Evolutionary conservation across 1,140 invertebrate genomes (phyloP), one percentile per base, ranked within the genome.

Genomic region (Conus betulinus): DNA sequence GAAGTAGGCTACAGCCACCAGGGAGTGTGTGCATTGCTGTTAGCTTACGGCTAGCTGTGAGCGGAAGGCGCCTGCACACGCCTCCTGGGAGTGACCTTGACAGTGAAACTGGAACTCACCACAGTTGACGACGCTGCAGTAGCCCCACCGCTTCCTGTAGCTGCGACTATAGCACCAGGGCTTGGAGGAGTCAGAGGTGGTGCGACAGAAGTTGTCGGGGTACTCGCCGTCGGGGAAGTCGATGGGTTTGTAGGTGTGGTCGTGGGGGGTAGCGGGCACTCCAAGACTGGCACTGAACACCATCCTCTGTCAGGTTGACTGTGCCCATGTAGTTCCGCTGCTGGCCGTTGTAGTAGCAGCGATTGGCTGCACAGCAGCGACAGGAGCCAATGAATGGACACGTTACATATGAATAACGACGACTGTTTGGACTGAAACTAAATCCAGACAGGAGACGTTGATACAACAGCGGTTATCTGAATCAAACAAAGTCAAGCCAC

Each of bases 81-180:
- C 39, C 39, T 39, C 39, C 39, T 39, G 39, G 39, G 39, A 39
- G 39, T 39, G 39, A 71, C 11, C 74, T 92, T 92, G 39, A 39
- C 39, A 39, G 39, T 39, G 39, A 39, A 39, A 39, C 39, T 39
- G 39, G 39, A 39, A 39, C 57, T 89, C 91, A 94, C 93, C 91
- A 84, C 93, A 94, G 85, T 93, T 93, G 76, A 91, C 91, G 5
- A 94, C 20, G 87, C 92, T 92, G 86, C 94, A 94, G 79, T 93
- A 91, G 76, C 93, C 91, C 94, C 94, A 94, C 79, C 94, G 63
- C 8, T 88, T 90, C 84, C 96, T 95, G 67, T 97, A 96, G 95
- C 99, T 97, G 89, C 97, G 97, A 0, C 98, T 99, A 93, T 99
- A 99, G 95, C 99, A 99, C 99, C 98, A 99, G 2, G 98, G 98